Base-by-base conservation (phyloP, 2,797 vertebrate species). In the Clarias fuscus region DNA sequence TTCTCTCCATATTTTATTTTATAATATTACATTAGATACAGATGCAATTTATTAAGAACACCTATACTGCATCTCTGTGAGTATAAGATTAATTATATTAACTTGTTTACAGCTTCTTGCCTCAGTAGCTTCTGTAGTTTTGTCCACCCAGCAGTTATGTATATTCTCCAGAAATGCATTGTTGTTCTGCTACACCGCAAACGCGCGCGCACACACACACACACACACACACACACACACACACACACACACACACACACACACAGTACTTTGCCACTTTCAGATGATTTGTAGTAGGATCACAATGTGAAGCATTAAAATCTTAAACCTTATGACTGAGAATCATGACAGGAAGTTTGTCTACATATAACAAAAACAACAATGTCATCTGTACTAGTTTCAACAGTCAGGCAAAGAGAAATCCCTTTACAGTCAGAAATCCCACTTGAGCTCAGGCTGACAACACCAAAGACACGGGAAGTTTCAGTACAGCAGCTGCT, bases 91-190 rank as follows among this genome's bases (percentile, higher is more conserved):
- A 27, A 17, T 73, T 73, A 73, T n/a, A n/a, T 15, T n/a, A 73
- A 73, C 43, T 53, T 73, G 40, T 40, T n/a, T 48, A 73, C 71
- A 73, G 40, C 13, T 13, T 53, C 43, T 22, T 73, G n/a, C 22
- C 22, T 43, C 37, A 40, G 70, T 43, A 40, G 37, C 37, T 22
- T 37, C 37, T 48, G 40, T n/a, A 14, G 43, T 73, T 53, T 73
- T 73, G 71, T 53, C 71, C 13, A 73, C 71, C 22, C 71, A 73
- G 71, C 71, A 73, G 13, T 53, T 73, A 53, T 73, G 14, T 76
- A 27, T 76, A 76, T 76, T 76, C 48, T 56, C 15, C 15, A 58
- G 48, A 15, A 76, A 27, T 76, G 18, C 73, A 27, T 27, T 3
- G 6, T 27, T 75, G 53, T 75, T 17, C n/a, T 10, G 73, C 15